Evolutionary conservation across 92 coral and sea anemone species (phyloP).

Genomic region (Porites rus): DNA sequence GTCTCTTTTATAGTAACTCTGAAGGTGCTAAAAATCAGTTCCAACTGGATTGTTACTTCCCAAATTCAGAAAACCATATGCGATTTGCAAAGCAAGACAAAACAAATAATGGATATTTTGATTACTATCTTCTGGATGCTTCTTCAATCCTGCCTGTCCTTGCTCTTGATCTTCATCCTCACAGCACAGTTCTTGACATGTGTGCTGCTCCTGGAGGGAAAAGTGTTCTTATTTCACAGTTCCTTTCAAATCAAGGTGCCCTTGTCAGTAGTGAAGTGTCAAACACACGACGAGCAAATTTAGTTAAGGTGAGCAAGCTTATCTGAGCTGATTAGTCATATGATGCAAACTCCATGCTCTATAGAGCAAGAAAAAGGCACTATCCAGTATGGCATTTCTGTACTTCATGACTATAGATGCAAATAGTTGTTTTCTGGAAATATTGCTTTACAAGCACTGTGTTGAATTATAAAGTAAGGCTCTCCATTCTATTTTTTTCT

Average conservation of each 20-base stretch:
- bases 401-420: too few species aligned
- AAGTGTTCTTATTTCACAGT: conserved; percentile 61
- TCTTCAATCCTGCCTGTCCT: conserved; percentile 67
- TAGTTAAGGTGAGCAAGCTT: conserved; percentile 39
- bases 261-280: conserved; percentile 65
- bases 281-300: conserved; percentile 48
- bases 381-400: too few species aligned
- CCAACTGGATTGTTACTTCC: conserved; percentile 25
- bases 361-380: too few species aligned
- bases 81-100: conserved; percentile 55
- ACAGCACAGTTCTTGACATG: conserved; percentile 64
- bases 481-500: too few species aligned
- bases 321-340: too few species aligned
- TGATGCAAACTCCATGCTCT: too few species aligned
- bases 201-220: conserved; percentile 83
- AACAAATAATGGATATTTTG: conserved; percentile 61
- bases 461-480: background rate
- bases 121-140: conserved; percentile 71
- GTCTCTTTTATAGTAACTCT: background rate
- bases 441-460: background rate
- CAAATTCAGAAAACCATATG: background rate
- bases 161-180: conserved; percentile 42
- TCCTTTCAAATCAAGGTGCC: conserved; percentile 48
- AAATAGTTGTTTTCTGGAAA: background rate
- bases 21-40: background rate